A percentile compares a stretch with the other conserved stretches of the same genome.
Conservation (phyloP, 1,140 invertebrate species). For the Zeugodacus cucurbitae region DNA sequence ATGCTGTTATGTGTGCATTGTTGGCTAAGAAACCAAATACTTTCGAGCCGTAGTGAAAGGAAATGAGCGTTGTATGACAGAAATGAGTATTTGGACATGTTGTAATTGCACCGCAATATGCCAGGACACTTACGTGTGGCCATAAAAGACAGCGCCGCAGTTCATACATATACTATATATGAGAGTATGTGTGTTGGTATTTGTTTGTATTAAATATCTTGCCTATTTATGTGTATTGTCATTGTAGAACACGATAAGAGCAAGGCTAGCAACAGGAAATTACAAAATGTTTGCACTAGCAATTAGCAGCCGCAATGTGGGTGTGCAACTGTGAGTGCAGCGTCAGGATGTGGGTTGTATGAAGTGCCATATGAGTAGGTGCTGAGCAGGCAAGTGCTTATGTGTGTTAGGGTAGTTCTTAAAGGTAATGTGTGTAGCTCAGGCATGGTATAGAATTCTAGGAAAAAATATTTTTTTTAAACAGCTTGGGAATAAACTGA, state of each 20-base stretch:
- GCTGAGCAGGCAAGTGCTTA: background rate
- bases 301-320: conserved; percentile 4
- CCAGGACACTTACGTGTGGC: background rate
- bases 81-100: background rate
- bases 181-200: background rate
- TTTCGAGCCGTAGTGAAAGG: background rate
- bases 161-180: background rate
- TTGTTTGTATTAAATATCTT: conserved; percentile 22
- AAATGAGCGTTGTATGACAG: background rate
- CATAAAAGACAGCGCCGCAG: background rate
- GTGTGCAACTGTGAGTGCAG: background rate
- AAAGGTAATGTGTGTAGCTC: too few species aligned
- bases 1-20: background rate
- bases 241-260: background rate
- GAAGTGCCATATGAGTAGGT: background rate
- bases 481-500: too few species aligned
- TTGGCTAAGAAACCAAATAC: conserved; percentile 8
- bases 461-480: too few species aligned
- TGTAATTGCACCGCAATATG: background rate
- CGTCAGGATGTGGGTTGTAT: background rate
- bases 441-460: too few species aligned
- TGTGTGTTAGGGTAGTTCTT: too few species aligned
- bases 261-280: background rate
- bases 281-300: conserved; percentile 6
- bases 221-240: background rate